Conservation (phyloP, 2,888 invertebrate species). For the Andrena trimmerana region DNA sequence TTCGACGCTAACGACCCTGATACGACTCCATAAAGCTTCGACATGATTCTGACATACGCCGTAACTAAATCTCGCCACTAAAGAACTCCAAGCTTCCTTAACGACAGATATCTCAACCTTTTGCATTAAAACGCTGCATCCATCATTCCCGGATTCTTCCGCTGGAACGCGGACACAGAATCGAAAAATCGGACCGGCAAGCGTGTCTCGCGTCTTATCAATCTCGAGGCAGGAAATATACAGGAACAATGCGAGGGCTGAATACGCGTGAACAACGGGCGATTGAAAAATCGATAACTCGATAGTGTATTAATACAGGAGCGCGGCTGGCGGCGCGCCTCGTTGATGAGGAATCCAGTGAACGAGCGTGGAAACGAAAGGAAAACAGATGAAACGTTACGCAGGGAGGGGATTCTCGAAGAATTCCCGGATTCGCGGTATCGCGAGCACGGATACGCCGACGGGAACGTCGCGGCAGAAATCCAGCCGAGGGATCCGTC, state of each 20-base stretch:
- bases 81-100: too few relatives aligned
- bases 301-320: constrained; percentile 30
- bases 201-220: constrained; percentile 27
- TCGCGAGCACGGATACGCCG: background rate
- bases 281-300: constrained; percentile 48
- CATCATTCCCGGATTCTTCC: too few relatives aligned
- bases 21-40: too few relatives aligned
- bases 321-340: background rate
- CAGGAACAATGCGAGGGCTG: constrained; percentile 22
- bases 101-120: too few relatives aligned
- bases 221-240: constrained; percentile 5
- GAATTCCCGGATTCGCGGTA: background rate
- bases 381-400: background rate
- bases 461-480: background rate
- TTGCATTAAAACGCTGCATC: too few relatives aligned
- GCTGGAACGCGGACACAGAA: too few relatives aligned
- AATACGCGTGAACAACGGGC: constrained; percentile 12
- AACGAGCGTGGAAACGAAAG: background rate
- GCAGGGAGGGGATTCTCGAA: background rate
- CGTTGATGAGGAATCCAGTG: background rate
- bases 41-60: too few relatives aligned
- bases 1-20: too few relatives aligned
- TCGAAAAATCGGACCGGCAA: background rate
- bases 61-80: too few relatives aligned
- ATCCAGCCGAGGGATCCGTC: constrained; percentile 21